Evolutionary conservation across 2,797 vertebrate genomes (phyloP), one percentile per base, ranked within the genome.

Genomic region (Silurus lanzhouensis): DNA sequence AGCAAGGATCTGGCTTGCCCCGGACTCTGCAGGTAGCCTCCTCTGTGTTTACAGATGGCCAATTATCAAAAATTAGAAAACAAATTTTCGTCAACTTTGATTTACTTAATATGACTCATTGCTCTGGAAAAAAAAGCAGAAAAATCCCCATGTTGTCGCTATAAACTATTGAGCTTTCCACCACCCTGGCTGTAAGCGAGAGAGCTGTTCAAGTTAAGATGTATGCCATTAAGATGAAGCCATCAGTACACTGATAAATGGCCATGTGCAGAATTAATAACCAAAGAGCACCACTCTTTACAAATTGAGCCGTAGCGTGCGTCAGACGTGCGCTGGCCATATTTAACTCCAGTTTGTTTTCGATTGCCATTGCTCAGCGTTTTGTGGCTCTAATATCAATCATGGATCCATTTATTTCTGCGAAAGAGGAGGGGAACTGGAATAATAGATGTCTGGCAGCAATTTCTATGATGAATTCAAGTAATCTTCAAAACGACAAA

Each of bases 401-500:
- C 88, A 90, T 58, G 58, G 78, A 76, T 89, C 88, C 89, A 90
- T 90, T 91, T 90, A 83, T 89, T 87, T 84, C 17, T 17, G 68
- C 78, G 17, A 74, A 76, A 89, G 79, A 71, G 63, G 70, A 77
- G 44, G 44, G 81, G 82, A 77, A 67, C 44, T 67, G 58, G 77
- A 72, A 87, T 88, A 78, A 90, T 89, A 87, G 88, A 82, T 84
- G 68, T 84, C 90, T 64, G 83, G 10, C 78, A 83, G 85, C 89
- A 87, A 91, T 92, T 88, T 90, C 79, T 60, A 87, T 89, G 91
- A 92, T 91, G 89, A 88, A 91, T 89, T 83, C 80, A 83, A 81
- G 76, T 91, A 89, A 88, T 88, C 78, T 87, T 86, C 72, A 66
- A 74, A 67, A 87, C 22, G 85, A 91, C 87, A 88, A 87, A 75